These are phyloP conservation scores for Platanista minor DNA, from an alignment of 2,113 vertebrate genomes.

Conservation along the genomic window DNA sequence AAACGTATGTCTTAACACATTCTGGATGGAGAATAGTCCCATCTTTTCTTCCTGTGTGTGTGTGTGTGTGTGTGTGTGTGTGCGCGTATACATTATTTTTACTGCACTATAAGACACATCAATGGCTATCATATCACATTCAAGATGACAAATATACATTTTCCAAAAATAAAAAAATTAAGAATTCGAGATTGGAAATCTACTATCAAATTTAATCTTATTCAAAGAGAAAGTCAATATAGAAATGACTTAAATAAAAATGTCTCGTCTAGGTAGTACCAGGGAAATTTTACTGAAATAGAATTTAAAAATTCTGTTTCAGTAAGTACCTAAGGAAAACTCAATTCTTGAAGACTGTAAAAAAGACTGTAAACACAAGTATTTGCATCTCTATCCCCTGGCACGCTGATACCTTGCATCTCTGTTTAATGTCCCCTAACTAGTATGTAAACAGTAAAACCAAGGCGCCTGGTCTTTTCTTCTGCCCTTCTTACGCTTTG, in stretches of 20 bases:
- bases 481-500: neutral
- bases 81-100: neutral
- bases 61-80: neutral
- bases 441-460: neutral
- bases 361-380: neutral
- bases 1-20: slow-evolving; percentile 26
- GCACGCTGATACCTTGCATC: neutral
- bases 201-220: neutral
- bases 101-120: neutral
- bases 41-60: neutral
- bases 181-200: neutral
- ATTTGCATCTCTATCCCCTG: neutral
- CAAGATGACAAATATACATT: neutral
- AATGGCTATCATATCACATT: neutral
- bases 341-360: neutral
- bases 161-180: neutral
- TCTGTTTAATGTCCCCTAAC: neutral
- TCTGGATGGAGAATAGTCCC: neutral
- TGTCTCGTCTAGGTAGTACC: neutral
- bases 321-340: neutral
- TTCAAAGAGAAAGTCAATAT: neutral
- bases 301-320: neutral
- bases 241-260: neutral
- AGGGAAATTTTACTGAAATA: neutral
- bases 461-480: neutral